phyloP scores from a whole-genome alignment of 2,888 invertebrate species.

The Heliconius charithonia region DNA sequence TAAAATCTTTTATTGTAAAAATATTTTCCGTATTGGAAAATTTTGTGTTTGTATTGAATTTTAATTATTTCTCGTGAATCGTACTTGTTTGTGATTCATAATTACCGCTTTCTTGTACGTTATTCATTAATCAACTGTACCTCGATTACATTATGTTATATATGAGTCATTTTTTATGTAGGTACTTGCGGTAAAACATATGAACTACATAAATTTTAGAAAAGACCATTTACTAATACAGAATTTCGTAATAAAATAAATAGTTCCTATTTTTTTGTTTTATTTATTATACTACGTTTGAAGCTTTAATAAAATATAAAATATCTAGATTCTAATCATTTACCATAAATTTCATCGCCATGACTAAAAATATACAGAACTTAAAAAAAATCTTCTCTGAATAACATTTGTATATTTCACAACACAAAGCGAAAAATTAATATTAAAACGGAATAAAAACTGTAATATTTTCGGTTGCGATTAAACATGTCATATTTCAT shows the following conservation, averaged over 20 bases:
- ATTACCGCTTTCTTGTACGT: not conserved
- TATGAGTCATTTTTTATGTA: not conserved
- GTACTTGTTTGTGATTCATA: not conserved
- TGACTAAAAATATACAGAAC: not conserved
- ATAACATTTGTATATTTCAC: conserved; percentile 14
- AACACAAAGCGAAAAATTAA: conserved; percentile 18
- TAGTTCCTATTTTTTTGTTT: not conserved
- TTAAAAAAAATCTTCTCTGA: not conserved
- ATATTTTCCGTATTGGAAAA: conserved; percentile 22
- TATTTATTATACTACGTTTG: not conserved
- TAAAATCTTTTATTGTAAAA: conserved; percentile 36
- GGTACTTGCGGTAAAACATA: no score
- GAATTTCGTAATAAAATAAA: not conserved
- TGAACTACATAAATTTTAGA: no score
- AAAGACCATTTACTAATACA: not conserved
- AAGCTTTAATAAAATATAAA: not conserved
- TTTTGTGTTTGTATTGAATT: not conserved
- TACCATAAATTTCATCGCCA: not conserved
- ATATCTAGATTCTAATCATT: not conserved
- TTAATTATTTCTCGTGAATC: not conserved
- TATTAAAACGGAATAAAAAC: conserved; percentile 9
- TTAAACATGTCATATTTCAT: conserved; percentile 30
- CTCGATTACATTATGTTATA: not conserved
- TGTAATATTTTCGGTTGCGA: conserved; percentile 22
- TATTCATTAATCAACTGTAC: not conserved